Conservation (phyloP, 1,140 invertebrate genomes). For the Aphaenogaster rudis region DNA sequence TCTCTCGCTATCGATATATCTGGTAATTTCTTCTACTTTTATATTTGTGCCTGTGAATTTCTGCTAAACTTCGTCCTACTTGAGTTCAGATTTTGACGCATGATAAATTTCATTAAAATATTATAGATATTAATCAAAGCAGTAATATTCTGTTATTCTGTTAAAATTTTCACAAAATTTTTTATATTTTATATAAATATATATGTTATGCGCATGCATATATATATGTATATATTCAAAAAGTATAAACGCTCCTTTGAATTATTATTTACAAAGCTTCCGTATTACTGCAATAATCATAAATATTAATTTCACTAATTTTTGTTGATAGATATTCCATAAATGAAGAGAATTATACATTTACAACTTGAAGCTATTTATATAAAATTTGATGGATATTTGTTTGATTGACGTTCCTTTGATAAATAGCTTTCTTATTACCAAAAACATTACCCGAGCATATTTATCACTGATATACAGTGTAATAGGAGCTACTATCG, state of each 20-base stretch:
- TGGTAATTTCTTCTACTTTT: background rate
- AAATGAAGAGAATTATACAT: background rate
- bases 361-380: background rate
- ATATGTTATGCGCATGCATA: no score
- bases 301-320: background rate
- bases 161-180: background rate
- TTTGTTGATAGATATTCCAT: background rate
- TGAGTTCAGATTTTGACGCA: background rate
- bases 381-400: slow-evolving; percentile 12
- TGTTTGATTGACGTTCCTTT: slow-evolving; percentile 1
- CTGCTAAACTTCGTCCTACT: background rate
- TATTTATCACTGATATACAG: slow-evolving; percentile 61
- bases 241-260: background rate
- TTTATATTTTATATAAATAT: background rate
- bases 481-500: slow-evolving; percentile 56
- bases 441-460: slow-evolving; percentile 30
- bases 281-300: background rate
- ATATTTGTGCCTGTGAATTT: background rate
- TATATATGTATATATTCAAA: background rate
- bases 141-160: background rate
- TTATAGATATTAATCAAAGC: background rate
- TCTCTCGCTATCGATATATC: slow-evolving; percentile 9
- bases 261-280: background rate
- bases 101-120: slow-evolving; percentile 6
- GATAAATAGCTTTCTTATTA: slow-evolving; percentile 23